Percentiles rank a stretch among this genome's conserved stretches.
These are phyloP conservation scores for Eupithecia pulchellata DNA, from an alignment of 2,888 invertebrate genomes.

Conservation along the genomic window DNA sequence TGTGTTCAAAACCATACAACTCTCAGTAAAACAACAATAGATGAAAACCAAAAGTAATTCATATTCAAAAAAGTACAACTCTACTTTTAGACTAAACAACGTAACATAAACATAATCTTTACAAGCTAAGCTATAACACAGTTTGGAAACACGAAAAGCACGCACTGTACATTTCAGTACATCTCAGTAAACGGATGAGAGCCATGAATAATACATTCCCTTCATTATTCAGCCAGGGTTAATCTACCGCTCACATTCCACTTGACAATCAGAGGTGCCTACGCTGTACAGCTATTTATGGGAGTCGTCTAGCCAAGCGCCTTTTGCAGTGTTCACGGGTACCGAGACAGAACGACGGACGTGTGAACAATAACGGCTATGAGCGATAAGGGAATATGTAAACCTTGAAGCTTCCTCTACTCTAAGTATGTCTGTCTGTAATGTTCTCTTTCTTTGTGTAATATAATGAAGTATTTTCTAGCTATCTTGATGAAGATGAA, in stretches of 20 bases:
- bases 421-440: too few species aligned
- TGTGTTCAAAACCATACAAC: neutral
- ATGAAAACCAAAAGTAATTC: neutral
- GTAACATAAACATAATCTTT: neutral
- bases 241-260: slow-evolving; percentile 43
- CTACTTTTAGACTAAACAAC: neutral
- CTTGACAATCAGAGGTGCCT: slow-evolving; percentile 27
- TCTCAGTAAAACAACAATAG: neutral
- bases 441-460: too few species aligned
- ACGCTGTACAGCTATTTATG: neutral
- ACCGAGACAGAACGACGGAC: neutral
- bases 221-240: slow-evolving; percentile 44
- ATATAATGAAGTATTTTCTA: too few species aligned
- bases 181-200: slow-evolving; percentile 33
- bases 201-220: slow-evolving; percentile 42
- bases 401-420: neutral
- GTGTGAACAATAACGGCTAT: neutral
- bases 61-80: neutral
- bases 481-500: too few species aligned
- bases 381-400: neutral
- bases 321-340: neutral
- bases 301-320: neutral
- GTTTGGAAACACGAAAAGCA: slow-evolving; percentile 22
- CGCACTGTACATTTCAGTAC: slow-evolving; percentile 1
- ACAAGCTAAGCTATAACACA: slow-evolving; percentile 11